Evolutionary conservation across 2,888 invertebrate genomes (phyloP).

Genomic region (Allygus modestus): DNA sequence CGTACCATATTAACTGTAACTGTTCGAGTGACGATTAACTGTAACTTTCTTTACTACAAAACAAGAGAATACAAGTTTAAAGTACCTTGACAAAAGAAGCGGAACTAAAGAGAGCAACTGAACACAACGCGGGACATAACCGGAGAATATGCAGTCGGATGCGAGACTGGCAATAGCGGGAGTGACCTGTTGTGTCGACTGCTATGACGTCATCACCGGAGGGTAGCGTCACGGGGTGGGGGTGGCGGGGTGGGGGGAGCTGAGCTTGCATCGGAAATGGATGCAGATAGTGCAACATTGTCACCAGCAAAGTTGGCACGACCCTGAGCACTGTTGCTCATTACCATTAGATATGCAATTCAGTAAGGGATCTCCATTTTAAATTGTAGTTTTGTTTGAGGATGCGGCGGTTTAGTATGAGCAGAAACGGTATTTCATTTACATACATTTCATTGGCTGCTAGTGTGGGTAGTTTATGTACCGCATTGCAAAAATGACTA

Average conservation of each 20-base stretch:
- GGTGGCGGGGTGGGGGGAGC: background rate
- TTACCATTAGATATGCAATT: too few species aligned
- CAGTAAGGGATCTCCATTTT: too few species aligned
- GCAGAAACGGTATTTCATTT: too few species aligned
- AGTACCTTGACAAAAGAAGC: conserved; percentile 21
- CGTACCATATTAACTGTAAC: too few species aligned
- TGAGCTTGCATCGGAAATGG: background rate
- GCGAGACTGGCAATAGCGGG: background rate
- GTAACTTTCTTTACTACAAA: background rate
- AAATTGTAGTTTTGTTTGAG: too few species aligned
- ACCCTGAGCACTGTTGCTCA: too few species aligned
- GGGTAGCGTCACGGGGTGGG: conserved; percentile 8
- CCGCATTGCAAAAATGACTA: too few species aligned
- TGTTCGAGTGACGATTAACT: too few species aligned
- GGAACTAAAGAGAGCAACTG: conserved; percentile 18
- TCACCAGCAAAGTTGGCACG: background rate
- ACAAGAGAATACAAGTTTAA: background rate
- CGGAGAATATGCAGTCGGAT: background rate
- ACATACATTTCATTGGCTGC: too few species aligned
- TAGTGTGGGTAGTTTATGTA: too few species aligned
- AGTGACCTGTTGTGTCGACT: background rate
- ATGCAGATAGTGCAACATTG: background rate
- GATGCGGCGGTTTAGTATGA: too few species aligned
- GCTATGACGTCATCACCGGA: conserved; percentile 13
- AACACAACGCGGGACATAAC: background rate